Percentiles rank a stretch among this genome's conserved stretches.
Conservation (phyloP, 2,113 vertebrate genomes). For the human region DNA sequence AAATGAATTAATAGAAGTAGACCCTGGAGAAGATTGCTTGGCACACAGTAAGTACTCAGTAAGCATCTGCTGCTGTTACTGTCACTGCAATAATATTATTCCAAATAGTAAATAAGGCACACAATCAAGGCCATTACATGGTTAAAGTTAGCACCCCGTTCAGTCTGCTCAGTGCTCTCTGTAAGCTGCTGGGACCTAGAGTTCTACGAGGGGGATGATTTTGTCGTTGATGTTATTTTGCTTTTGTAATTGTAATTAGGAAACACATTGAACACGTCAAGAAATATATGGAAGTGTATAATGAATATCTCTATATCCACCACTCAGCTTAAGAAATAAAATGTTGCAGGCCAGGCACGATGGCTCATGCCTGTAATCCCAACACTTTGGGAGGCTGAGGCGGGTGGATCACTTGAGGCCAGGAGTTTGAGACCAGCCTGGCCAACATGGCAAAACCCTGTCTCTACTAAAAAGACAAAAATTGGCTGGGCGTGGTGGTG, state of each 20-base stretch:
- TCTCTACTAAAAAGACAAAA: not conserved
- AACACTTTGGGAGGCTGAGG: not conserved
- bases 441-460: not conserved
- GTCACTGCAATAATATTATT: not conserved
- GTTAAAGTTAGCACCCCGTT: not conserved
- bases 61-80: not conserved
- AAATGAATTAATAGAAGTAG: not conserved
- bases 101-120: fast-evolving
- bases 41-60: not conserved
- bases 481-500: not conserved
- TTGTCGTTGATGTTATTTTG: not conserved
- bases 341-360: not conserved
- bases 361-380: not conserved
- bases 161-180: not conserved
- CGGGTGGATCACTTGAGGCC: not conserved
- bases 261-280: not conserved
- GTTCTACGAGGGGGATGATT: not conserved
- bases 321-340: not conserved
- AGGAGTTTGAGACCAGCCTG: not conserved
- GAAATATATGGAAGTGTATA: not conserved
- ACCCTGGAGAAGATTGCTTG: not conserved
- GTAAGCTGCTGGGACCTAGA: not conserved
- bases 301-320: not conserved
- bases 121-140: not conserved
- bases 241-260: not conserved